Conservation (phyloP, 2,113 vertebrate species). For the Gnathonemus longibarbis region DNA sequence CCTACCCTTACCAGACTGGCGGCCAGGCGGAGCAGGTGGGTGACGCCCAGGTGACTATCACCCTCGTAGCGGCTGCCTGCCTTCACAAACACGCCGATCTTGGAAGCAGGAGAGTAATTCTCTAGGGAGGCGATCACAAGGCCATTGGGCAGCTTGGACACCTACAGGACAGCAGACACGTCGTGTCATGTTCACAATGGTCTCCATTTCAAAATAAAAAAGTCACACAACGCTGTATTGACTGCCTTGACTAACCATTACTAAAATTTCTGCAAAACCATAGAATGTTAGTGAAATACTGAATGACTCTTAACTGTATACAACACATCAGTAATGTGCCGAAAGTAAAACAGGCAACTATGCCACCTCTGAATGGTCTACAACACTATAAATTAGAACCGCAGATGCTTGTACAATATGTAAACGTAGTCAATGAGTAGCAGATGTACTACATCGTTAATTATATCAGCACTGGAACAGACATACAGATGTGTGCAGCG, state of each 20-base stretch:
- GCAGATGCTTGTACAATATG: background rate
- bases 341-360: background rate
- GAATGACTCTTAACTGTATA: background rate
- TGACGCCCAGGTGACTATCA: conserved; percentile 68
- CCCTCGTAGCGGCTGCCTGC: conserved; percentile 85
- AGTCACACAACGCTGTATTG: background rate
- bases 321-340: background rate
- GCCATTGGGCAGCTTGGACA: conserved; percentile 83
- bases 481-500: background rate
- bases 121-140: conserved; percentile 87
- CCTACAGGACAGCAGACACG: conserved; percentile 50
- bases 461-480: background rate
- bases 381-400: background rate
- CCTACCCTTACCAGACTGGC: conserved; percentile 70
- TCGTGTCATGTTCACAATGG: background rate
- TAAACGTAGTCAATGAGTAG: background rate
- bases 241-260: background rate
- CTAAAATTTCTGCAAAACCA: background rate
- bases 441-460: background rate
- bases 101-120: conserved; percentile 82
- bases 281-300: background rate
- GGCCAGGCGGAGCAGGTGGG: conserved; percentile 83
- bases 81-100: conserved; percentile 84
- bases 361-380: background rate
- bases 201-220: conserved; percentile 3